Conservation (phyloP, 2,888 invertebrate species). For the Resseliella maxima region DNA sequence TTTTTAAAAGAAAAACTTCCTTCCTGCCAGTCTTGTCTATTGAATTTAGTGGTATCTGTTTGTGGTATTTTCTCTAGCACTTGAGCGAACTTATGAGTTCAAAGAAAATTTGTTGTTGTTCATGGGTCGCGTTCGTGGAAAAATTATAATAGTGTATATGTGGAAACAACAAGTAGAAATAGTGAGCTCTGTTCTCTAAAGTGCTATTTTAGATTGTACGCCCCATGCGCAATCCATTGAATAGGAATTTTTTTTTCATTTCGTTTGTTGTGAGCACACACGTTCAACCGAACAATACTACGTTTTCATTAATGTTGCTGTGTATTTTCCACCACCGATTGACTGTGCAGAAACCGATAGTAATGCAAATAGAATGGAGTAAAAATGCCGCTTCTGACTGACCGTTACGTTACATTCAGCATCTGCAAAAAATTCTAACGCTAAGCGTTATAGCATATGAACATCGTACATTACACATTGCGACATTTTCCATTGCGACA, state of each 20-base stretch:
- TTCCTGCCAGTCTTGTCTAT: background rate
- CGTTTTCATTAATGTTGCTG: background rate
- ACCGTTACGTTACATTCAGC: background rate
- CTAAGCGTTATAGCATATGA: background rate
- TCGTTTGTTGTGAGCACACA: background rate
- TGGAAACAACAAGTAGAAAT: conserved; percentile 5
- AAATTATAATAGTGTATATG: background rate
- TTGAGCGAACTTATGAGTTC: background rate
- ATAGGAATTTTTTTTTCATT: background rate
- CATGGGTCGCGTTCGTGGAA: background rate
- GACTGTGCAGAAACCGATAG: conserved; percentile 30
- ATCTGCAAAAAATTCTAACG: background rate
- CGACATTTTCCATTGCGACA: background rate
- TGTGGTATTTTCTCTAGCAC: background rate
- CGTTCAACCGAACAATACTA: conserved; percentile 7
- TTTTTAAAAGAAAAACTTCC: background rate
- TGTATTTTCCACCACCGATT: background rate
- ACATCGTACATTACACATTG: background rate
- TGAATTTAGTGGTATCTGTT: background rate
- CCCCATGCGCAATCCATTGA: conserved; percentile 45
- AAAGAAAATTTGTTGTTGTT: background rate
- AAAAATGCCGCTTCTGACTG: background rate
- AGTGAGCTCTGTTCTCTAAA: background rate
- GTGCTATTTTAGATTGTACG: background rate
- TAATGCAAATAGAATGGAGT: conserved; percentile 25